A percentile compares a stretch with the other conserved stretches of the same genome.
phyloP scores from a whole-genome alignment of 2,113 vertebrate species.

The Bubalus kerabau region DNA sequence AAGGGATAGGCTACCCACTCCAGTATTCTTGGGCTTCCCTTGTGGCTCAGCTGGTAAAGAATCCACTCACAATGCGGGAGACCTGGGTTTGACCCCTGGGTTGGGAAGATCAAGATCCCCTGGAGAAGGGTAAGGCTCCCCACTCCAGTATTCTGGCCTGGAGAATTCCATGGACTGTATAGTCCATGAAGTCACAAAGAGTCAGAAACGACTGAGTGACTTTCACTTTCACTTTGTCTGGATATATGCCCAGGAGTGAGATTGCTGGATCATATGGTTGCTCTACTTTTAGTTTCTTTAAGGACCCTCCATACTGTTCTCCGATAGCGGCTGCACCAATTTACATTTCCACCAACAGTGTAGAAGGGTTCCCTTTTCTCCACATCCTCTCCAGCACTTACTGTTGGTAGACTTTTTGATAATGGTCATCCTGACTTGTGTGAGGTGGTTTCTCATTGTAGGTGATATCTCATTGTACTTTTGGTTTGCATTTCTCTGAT shows the following conservation, averaged over 20 bases:
- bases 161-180: background rate
- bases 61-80: fast-evolving
- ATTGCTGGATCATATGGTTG: background rate
- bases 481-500: background rate
- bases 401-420: background rate
- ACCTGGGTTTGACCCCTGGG: background rate
- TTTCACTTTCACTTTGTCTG: background rate
- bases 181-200: background rate
- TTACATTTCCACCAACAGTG: background rate
- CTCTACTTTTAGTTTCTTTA: background rate
- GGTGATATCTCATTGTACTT: background rate
- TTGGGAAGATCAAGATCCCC: background rate
- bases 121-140: background rate
- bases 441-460: background rate
- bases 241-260: background rate
- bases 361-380: background rate
- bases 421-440: background rate
- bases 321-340: background rate
- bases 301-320: background rate
- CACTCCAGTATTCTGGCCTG: background rate
- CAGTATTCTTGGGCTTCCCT: background rate
- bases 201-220: background rate
- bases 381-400: background rate
- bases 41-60: background rate
- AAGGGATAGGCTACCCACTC: background rate